These are phyloP conservation scores for Nesogale talazaci DNA, from an alignment of 2,113 vertebrate species.

Conservation along the genomic window DNA sequence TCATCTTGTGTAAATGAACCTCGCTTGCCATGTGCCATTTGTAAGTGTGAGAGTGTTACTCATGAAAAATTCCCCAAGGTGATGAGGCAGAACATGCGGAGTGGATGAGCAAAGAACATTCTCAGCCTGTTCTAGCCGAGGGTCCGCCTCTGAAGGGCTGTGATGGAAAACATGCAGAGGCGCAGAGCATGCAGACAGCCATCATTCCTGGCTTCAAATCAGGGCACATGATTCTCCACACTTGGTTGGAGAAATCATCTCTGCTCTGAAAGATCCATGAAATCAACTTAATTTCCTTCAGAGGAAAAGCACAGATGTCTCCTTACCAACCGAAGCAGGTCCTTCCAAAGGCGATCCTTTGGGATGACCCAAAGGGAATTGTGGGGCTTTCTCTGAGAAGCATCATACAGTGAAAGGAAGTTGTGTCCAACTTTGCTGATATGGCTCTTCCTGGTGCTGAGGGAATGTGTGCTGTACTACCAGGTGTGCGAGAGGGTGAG, in stretches of 20 bases:
- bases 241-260: neutral
- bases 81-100: neutral
- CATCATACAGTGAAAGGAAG: neutral
- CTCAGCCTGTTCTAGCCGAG: too few species aligned
- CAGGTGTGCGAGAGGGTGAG: neutral
- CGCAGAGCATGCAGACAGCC: neutral
- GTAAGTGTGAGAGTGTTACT: conserved; percentile 13
- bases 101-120: neutral
- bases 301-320: neutral
- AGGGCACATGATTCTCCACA: neutral
- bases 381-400: neutral
- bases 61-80: neutral
- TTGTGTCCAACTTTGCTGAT: neutral
- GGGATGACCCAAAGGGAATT: neutral
- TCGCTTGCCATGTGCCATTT: neutral
- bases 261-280: neutral
- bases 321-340: neutral
- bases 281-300: neutral
- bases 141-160: neutral
- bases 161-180: neutral
- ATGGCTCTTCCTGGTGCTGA: neutral
- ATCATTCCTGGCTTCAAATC: neutral
- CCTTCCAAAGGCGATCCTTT: neutral
- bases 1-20: neutral
- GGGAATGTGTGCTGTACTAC: neutral